Evolutionary conservation across 2,113 vertebrate species (phyloP).

Genomic region (Pelusios castaneus): DNA sequence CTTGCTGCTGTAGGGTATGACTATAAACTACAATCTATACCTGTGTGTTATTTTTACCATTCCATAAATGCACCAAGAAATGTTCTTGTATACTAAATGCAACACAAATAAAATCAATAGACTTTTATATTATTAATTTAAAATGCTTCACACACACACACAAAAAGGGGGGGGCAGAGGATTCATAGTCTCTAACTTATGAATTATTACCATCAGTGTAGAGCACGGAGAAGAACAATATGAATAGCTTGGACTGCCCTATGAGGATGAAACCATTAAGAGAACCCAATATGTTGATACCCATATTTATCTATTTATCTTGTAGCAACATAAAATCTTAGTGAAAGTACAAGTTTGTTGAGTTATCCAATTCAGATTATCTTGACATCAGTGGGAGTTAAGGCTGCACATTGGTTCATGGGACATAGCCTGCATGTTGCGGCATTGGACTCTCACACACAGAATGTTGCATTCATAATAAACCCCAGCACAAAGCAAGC

Average conservation of each 20-base stretch:
- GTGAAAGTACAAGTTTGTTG: neutral
- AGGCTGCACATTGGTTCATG: neutral
- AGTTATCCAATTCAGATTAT: neutral
- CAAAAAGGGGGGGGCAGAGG: too few relatives aligned
- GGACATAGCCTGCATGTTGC: neutral
- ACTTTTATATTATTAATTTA: constrained; percentile 68
- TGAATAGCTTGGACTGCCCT: neutral
- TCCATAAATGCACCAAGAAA: constrained; percentile 2
- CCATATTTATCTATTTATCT: too few relatives aligned
- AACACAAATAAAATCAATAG: constrained; percentile 59
- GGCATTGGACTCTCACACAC: neutral
- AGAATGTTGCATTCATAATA: neutral
- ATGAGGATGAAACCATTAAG: neutral
- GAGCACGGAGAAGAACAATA: neutral
- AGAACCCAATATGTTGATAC: neutral
- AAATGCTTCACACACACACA: constrained; percentile 48
- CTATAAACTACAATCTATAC: neutral
- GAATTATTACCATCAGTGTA: constrained; percentile 42
- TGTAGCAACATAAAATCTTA: neutral
- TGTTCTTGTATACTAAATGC: constrained; percentile 55
- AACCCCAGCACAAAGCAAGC: neutral
- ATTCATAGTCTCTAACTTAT: constrained; percentile 39
- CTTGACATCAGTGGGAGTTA: neutral
- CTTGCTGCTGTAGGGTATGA: neutral
- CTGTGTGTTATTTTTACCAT: constrained; percentile 45